These are phyloP conservation scores for Dendrolimus punctatus DNA, from an alignment of 1,140 invertebrate species.

Conservation along the genomic window DNA sequence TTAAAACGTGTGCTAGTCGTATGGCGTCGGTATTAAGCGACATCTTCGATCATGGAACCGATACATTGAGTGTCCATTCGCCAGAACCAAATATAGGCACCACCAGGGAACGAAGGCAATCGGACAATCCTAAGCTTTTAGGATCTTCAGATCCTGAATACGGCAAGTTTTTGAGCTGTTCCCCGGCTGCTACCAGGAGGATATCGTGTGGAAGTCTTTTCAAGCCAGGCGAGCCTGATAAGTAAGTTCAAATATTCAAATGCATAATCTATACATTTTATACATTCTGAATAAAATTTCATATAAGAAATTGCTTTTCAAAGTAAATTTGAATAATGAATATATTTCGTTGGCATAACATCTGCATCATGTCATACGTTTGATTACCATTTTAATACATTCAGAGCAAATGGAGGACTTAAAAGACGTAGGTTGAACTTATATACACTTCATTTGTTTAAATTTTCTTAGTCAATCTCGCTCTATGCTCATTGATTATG, in stretches of 20 bases:
- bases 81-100: conserved; percentile 56
- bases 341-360: too few relatives aligned
- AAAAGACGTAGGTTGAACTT: too few relatives aligned
- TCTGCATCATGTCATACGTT: too few relatives aligned
- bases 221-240: conserved; percentile 75
- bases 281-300: background rate
- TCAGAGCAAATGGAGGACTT: too few relatives aligned
- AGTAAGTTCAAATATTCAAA: conserved; percentile 56
- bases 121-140: conserved; percentile 74
- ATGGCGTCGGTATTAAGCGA: conserved; percentile 64
- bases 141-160: conserved; percentile 73
- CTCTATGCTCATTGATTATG: too few relatives aligned
- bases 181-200: conserved; percentile 82
- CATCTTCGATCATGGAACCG: conserved; percentile 56
- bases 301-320: background rate
- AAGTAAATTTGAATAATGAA: background rate
- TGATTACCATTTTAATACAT: too few relatives aligned
- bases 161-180: conserved; percentile 74
- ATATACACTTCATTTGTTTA: too few relatives aligned
- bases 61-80: conserved; percentile 57
- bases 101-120: conserved; percentile 60
- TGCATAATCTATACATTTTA: background rate
- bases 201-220: conserved; percentile 86
- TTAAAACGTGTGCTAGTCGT: conserved; percentile 45
- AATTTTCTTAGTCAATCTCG: too few relatives aligned